phyloP scores from a whole-genome alignment of 2,797 vertebrate genomes.

The Lacerta viridis region DNA sequence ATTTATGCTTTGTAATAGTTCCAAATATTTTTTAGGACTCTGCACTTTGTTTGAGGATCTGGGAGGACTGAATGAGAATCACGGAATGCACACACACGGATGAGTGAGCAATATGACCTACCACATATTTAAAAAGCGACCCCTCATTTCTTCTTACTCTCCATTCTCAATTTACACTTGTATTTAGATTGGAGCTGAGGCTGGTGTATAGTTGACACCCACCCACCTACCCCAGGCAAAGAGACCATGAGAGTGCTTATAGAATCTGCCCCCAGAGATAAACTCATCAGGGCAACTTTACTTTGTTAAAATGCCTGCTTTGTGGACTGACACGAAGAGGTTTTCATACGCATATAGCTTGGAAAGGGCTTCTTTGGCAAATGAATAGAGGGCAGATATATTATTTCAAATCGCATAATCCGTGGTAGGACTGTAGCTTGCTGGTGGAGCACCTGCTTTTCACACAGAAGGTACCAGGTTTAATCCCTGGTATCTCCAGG shows the following conservation, averaged over 20 bases:
- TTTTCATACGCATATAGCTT: background rate
- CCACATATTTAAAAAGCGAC: slow-evolving; percentile 57
- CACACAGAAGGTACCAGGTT: too few relatives aligned
- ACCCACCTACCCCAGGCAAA: background rate
- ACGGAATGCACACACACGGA: slow-evolving; percentile 73
- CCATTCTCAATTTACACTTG: slow-evolving; percentile 54
- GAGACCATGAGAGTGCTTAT: slow-evolving; percentile 26
- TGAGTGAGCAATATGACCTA: slow-evolving; percentile 65
- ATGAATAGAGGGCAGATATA: background rate
- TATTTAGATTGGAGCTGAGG: slow-evolving; percentile 50
- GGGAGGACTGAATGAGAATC: slow-evolving; percentile 75
- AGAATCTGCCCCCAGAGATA: slow-evolving; percentile 51
- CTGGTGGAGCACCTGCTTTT: too few relatives aligned
- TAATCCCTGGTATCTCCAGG: too few relatives aligned
- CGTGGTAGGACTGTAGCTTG: too few relatives aligned
- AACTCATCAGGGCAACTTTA: slow-evolving; percentile 15
- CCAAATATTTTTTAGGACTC: slow-evolving; percentile 86
- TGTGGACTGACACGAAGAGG: slow-evolving; percentile 21
- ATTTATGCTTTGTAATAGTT: slow-evolving; percentile 87
- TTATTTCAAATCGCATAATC: too few relatives aligned
- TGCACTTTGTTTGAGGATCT: slow-evolving; percentile 82
- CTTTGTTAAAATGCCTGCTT: slow-evolving; percentile 39
- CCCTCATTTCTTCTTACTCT: slow-evolving; percentile 55
- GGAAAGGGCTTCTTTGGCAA: background rate
- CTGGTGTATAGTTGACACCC: background rate